phyloP scores from a whole-genome alignment of 1,140 invertebrate genomes.

The Anastrepha obliqua region DNA sequence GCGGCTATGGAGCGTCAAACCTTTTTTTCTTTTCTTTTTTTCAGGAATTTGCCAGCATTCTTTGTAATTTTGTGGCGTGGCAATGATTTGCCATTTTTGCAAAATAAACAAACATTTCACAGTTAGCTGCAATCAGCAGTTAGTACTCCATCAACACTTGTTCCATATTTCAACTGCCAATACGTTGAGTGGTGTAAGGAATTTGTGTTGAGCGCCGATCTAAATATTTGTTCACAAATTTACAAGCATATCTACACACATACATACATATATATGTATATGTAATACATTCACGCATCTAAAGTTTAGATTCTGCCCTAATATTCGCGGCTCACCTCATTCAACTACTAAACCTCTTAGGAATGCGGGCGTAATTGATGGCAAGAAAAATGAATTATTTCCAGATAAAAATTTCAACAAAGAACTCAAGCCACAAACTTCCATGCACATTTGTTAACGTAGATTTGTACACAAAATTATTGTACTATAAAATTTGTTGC shows the following conservation, averaged over 20 bases:
- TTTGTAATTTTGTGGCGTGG: not conserved
- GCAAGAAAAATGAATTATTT: not conserved
- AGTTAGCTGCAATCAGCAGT: slow-evolving; percentile 4
- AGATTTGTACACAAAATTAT: not conserved
- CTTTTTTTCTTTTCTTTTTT: too few species aligned
- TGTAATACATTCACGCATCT: too few species aligned
- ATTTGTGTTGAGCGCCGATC: not conserved
- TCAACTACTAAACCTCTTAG: not conserved
- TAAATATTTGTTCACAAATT: slow-evolving; percentile 16
- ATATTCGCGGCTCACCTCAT: too few species aligned
- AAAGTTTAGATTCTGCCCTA: too few species aligned
- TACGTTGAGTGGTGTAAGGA: slow-evolving; percentile 1
- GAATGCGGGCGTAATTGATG: slow-evolving; percentile 25
- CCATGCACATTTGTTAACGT: not conserved
- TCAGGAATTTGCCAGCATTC: not conserved
- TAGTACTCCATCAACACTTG: slow-evolving; percentile 23
- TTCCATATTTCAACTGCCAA: slow-evolving; percentile 36
- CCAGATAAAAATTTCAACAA: not conserved
- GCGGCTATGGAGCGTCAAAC: too few species aligned
- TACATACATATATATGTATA: too few species aligned
- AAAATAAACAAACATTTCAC: slow-evolving; percentile 20
- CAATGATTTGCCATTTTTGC: slow-evolving; percentile 16
- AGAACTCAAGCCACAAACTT: slow-evolving; percentile 12
- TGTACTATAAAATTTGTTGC: not conserved
- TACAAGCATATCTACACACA: not conserved